Conservation (phyloP, 2,113 vertebrate genomes). For the Nothocercus nigrocapillus region DNA sequence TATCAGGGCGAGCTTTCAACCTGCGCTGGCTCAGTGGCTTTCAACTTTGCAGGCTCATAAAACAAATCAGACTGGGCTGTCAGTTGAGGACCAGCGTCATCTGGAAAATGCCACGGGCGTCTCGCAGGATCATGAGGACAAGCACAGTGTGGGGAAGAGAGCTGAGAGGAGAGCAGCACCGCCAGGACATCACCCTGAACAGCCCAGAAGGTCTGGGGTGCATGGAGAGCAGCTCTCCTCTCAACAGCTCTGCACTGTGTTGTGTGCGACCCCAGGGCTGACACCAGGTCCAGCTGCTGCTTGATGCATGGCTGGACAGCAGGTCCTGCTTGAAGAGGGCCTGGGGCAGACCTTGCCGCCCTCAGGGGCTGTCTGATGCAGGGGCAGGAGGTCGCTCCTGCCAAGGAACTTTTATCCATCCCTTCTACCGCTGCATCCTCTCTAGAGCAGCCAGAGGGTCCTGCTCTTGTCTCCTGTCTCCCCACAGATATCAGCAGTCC, state of each 20-base stretch:
- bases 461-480: neutral
- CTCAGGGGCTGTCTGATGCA: neutral
- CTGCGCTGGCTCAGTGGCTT: neutral
- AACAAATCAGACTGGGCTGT: neutral
- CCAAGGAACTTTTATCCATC: neutral
- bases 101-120: neutral
- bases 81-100: neutral
- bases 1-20: neutral
- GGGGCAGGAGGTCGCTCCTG: neutral
- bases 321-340: neutral
- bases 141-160: neutral
- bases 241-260: neutral
- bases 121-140: neutral
- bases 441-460: neutral
- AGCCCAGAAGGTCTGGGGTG: neutral
- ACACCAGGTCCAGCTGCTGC: neutral
- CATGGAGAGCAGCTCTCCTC: neutral
- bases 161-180: fast-evolving
- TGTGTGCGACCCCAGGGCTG: neutral
- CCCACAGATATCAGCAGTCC: neutral
- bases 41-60: neutral
- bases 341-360: fast-evolving
- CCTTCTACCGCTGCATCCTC: neutral
- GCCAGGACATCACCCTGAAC: neutral
- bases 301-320: neutral